A percentile compares a stretch with the other conserved stretches of the same genome.
These are phyloP conservation scores for Xyliphius kryptos DNA, from an alignment of 2,113 vertebrate genomes.

Conservation along the genomic window DNA sequence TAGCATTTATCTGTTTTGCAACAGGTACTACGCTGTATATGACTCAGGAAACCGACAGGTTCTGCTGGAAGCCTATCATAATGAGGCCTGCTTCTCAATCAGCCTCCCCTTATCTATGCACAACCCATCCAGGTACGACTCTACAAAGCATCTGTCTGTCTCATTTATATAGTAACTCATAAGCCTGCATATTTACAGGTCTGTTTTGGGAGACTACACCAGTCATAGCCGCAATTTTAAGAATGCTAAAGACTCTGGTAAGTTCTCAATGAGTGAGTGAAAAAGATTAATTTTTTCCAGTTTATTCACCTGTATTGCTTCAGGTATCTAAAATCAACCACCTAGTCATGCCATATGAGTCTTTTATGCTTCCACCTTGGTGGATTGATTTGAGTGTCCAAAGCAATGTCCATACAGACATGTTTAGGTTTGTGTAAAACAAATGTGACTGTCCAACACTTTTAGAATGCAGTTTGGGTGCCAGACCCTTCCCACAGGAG, in stretches of 20 bases:
- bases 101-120: slow-evolving; percentile 68
- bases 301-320: no score
- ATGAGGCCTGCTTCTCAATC: slow-evolving; percentile 79
- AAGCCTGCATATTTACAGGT: slow-evolving; percentile 51
- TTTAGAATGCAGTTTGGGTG: no score
- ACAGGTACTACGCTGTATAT: slow-evolving; percentile 81
- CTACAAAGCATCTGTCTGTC: not conserved
- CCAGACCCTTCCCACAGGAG: no score
- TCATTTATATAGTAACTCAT: not conserved
- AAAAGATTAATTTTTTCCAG: not conserved
- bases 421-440: no score
- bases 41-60: slow-evolving; percentile 80
- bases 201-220: slow-evolving; percentile 73
- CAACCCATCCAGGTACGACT: slow-evolving; percentile 71
- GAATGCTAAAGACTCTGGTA: slow-evolving; percentile 77
- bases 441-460: no score
- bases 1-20: no score
- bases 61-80: slow-evolving; percentile 84
- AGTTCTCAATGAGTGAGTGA: slow-evolving; percentile 45
- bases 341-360: no score
- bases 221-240: slow-evolving; percentile 82
- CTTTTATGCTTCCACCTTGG: no score
- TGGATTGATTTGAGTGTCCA: no score
- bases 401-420: no score
- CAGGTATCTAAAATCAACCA: no score